phyloP scores from a whole-genome alignment of 1,140 invertebrate genomes.

The Drosophila ohnishii region DNA sequence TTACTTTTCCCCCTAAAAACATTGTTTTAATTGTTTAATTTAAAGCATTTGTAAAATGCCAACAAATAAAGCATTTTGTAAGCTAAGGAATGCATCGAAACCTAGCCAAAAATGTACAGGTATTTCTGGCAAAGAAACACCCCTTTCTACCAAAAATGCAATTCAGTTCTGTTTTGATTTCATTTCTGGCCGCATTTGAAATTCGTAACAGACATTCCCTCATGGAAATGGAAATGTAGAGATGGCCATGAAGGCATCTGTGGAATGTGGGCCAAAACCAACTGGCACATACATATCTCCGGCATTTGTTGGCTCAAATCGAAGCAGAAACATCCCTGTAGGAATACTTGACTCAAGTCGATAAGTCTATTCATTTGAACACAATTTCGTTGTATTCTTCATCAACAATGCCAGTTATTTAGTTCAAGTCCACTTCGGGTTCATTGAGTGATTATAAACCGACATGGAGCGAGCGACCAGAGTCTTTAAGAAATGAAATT shows the following conservation, averaged over 20 bases:
- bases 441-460: conserved; percentile 3
- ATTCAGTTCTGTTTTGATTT: conserved; percentile 14
- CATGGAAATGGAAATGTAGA: not conserved
- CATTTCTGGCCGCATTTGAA: conserved; percentile 9
- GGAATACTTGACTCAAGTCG: not conserved
- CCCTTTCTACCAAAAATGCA: not conserved
- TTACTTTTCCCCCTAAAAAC: too few relatives aligned
- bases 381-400: not conserved
- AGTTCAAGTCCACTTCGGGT: not conserved
- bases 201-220: not conserved
- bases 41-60: not conserved
- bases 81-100: not conserved
- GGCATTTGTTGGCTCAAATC: conserved; percentile 11
- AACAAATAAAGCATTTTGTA: not conserved
- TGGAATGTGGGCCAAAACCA: conserved; percentile 18
- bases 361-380: conserved; percentile 3
- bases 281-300: conserved; percentile 15
- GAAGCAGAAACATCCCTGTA: conserved; percentile 10
- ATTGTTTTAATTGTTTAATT: not conserved
- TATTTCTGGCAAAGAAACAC: not conserved
- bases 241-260: conserved; percentile 1
- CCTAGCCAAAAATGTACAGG: not conserved
- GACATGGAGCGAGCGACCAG: not conserved
- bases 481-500: not conserved
- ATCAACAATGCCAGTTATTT: not conserved